Percentiles rank a stretch among this genome's conserved stretches.
Evolutionary conservation across 2,113 vertebrate species (phyloP).

Genomic region (Pardalotus punctatus): DNA sequence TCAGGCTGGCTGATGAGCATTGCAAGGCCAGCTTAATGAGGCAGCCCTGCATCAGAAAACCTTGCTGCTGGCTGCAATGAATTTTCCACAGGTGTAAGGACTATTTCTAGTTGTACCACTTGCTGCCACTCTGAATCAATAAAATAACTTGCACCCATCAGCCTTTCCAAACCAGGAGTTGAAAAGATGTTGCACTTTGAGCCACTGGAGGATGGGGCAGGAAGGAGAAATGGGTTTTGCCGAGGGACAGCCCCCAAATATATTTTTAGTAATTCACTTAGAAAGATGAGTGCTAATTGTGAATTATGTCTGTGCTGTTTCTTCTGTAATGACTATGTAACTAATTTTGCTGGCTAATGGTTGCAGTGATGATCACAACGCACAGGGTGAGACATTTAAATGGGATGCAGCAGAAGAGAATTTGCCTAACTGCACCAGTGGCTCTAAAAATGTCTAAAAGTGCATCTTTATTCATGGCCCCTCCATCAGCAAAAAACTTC

Average conservation of each 20-base stretch:
- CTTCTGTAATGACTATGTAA: not conserved
- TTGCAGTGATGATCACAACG: not conserved
- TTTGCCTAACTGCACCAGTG: not conserved
- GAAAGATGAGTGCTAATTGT: not conserved
- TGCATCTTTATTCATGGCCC: not conserved
- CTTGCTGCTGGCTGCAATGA: not conserved
- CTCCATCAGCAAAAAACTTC: not conserved
- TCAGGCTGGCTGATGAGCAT: not conserved
- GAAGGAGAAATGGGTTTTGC: not conserved
- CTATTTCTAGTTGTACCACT: not conserved
- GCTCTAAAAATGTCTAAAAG: not conserved
- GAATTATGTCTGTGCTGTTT: not conserved
- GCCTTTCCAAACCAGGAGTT: not conserved
- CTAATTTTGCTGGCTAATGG: not conserved
- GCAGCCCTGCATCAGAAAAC: not conserved
- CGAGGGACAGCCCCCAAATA: not conserved
- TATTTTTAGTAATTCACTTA: not conserved
- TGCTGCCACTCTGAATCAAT: not conserved
- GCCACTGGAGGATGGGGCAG: not conserved
- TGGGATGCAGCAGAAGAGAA: not conserved
- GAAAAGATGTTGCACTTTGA: not conserved
- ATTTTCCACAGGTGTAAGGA: not conserved
- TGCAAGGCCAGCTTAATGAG: not conserved
- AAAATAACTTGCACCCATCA: not conserved
- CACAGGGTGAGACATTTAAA: not conserved